These are phyloP conservation scores for Aphelinus certus DNA, from an alignment of 1,140 invertebrate species.

Conservation along the genomic window DNA sequence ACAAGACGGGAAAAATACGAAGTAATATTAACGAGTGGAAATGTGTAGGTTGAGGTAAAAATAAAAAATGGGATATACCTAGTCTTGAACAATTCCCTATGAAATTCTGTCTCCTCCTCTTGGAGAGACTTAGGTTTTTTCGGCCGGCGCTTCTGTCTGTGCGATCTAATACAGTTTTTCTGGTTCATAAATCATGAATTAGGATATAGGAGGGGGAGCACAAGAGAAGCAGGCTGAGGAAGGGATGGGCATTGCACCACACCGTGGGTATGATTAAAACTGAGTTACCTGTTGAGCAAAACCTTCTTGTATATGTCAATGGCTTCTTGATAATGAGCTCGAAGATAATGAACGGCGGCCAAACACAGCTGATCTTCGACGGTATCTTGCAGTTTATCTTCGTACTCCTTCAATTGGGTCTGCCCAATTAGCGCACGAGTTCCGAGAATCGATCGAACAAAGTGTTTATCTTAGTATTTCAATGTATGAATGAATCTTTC, in stretches of 20 bases:
- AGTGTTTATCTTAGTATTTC: no score
- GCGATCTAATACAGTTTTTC: slow-evolving; percentile 13
- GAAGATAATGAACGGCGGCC: slow-evolving; percentile 95
- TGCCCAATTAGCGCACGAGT: background rate
- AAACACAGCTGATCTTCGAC: slow-evolving; percentile 95
- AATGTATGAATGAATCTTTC: no score
- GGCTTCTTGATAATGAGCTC: slow-evolving; percentile 97
- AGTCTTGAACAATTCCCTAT: background rate
- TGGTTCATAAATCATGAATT: slow-evolving; percentile 11
- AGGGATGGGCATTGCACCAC: background rate
- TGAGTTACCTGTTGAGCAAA: slow-evolving; percentile 81
- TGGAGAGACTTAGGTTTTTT: slow-evolving; percentile 1
- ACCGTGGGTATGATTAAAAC: background rate
- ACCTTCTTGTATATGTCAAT: slow-evolving; percentile 99
- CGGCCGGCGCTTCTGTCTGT: background rate
- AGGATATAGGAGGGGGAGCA: background rate
- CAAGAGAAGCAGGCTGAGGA: background rate
- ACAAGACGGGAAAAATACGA: background rate
- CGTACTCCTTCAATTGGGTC: slow-evolving; percentile 25
- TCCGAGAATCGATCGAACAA: background rate
- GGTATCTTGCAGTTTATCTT: slow-evolving; percentile 80
- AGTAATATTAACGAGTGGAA: background rate
- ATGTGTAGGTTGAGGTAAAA: background rate
- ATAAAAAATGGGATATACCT: slow-evolving; percentile 24
- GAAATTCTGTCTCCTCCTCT: slow-evolving; percentile 22